phyloP scores from a whole-genome alignment of 2,797 vertebrate genomes.

The Chelidonichthys spinosus region DNA sequence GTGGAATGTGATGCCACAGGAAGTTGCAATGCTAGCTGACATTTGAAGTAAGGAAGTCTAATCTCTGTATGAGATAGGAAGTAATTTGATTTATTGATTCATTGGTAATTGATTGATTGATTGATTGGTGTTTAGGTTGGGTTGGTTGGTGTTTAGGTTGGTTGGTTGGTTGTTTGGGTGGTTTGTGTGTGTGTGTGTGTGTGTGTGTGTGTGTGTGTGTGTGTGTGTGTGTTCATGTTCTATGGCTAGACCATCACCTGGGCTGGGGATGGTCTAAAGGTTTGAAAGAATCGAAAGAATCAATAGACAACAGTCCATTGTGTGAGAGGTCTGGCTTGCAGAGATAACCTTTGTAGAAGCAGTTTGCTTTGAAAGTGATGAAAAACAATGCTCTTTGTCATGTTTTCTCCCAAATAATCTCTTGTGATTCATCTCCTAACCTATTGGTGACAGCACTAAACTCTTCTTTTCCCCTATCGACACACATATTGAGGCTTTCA shows the following conservation, averaged over 20 bases:
- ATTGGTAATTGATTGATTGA: not conserved
- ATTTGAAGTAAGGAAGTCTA: not conserved
- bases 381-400: constrained; percentile 14
- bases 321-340: constrained; percentile 13
- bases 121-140: not conserved
- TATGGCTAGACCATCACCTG: not conserved
- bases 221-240: too few species aligned
- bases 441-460: constrained; percentile 43
- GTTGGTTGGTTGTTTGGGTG: too few species aligned
- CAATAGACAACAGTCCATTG: constrained; percentile 4
- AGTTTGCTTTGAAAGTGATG: constrained; percentile 15
- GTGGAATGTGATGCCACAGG: not conserved
- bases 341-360: constrained; percentile 8
- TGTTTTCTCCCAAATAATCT: constrained; percentile 23
- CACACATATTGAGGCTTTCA: constrained; percentile 23
- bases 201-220: too few species aligned
- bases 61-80: not conserved
- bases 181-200: too few species aligned
- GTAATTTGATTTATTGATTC: not conserved
- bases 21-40: not conserved
- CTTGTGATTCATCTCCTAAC: constrained; percentile 5
- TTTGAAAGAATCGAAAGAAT: constrained; percentile 30
- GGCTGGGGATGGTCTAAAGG: not conserved
- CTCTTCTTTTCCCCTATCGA: constrained; percentile 35
- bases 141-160: too few species aligned